phyloP scores from a whole-genome alignment of 1,140 invertebrate species.

The Ips nitidus region DNA sequence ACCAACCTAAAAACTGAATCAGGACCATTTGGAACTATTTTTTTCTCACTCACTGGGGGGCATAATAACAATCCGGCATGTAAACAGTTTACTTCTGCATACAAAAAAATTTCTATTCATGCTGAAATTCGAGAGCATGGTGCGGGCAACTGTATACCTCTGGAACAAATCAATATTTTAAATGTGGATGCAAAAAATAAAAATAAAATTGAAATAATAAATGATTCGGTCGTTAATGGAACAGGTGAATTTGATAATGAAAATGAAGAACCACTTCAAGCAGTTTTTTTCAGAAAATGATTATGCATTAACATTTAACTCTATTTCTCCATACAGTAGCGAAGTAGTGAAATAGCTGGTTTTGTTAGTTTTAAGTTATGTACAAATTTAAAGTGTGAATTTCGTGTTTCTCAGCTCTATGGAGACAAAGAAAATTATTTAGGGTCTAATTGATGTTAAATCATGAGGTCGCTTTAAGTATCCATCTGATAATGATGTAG shows the following conservation, averaged over 20 bases:
- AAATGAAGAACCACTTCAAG: too few relatives aligned
- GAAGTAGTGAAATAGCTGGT: slow-evolving; percentile 32
- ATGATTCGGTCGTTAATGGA: slow-evolving; percentile 6
- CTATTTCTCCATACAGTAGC: slow-evolving; percentile 15
- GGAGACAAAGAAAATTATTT: slow-evolving; percentile 24
- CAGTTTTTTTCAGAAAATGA: not conserved
- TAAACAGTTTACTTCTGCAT: slow-evolving; percentile 31
- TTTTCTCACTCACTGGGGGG: slow-evolving; percentile 29
- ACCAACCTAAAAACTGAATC: slow-evolving; percentile 22
- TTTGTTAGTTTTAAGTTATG: slow-evolving; percentile 29
- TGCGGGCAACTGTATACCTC: slow-evolving; percentile 28
- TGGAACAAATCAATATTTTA: slow-evolving; percentile 34
- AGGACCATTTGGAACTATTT: slow-evolving; percentile 35
- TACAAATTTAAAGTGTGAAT: slow-evolving; percentile 31
- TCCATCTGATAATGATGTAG: not conserved
- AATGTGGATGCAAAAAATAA: slow-evolving; percentile 14
- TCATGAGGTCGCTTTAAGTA: slow-evolving; percentile 10
- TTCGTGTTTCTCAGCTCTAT: not conserved
- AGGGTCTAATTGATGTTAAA: slow-evolving; percentile 28
- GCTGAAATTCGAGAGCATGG: slow-evolving; percentile 26
- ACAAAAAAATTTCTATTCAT: slow-evolving; percentile 32
- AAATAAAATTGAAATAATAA: slow-evolving; percentile 21
- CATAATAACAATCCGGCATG: slow-evolving; percentile 36
- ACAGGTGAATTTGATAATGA: slow-evolving; percentile 7
- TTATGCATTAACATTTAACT: slow-evolving; percentile 11